phyloP scores from a whole-genome alignment of 2,888 invertebrate species.

The Archips crataeganus region DNA sequence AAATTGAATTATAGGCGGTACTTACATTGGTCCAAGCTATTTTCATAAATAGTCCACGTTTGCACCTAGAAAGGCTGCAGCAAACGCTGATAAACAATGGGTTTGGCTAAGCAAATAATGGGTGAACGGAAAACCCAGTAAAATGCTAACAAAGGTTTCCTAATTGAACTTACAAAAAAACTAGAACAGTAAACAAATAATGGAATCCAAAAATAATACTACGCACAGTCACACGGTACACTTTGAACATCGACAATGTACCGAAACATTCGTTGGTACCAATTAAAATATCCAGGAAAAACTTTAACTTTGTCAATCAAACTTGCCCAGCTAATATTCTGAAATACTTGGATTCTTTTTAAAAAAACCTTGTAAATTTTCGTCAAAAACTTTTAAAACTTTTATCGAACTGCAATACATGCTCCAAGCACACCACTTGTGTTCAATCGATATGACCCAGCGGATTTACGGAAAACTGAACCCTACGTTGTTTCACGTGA shows the following conservation, averaged over 20 bases:
- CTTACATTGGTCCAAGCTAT: background rate
- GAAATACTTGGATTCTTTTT: no score
- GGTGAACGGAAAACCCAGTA: background rate
- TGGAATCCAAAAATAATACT: no score
- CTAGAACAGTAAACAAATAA: no score
- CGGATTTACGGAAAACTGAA: slow-evolving; percentile 45
- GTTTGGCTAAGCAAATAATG: background rate
- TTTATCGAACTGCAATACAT: slow-evolving; percentile 51
- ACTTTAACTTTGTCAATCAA: no score
- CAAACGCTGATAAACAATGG: background rate
- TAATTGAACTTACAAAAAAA: no score
- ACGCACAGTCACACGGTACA: no score
- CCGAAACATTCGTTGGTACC: no score
- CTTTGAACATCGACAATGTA: no score
- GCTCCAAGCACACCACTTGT: slow-evolving; percentile 56
- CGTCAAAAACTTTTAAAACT: background rate
- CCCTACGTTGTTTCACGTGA: slow-evolving; percentile 41
- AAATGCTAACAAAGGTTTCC: background rate
- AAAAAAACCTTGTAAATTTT: background rate
- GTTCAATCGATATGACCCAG: slow-evolving; percentile 54
- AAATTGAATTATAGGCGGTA: background rate
- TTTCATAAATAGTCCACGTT: background rate
- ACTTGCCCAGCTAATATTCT: no score
- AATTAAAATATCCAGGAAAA: no score
- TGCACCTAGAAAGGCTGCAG: background rate